These are phyloP conservation scores for Pectinophora gossypiella DNA, from an alignment of 1,140 invertebrate species.

Conservation along the genomic window DNA sequence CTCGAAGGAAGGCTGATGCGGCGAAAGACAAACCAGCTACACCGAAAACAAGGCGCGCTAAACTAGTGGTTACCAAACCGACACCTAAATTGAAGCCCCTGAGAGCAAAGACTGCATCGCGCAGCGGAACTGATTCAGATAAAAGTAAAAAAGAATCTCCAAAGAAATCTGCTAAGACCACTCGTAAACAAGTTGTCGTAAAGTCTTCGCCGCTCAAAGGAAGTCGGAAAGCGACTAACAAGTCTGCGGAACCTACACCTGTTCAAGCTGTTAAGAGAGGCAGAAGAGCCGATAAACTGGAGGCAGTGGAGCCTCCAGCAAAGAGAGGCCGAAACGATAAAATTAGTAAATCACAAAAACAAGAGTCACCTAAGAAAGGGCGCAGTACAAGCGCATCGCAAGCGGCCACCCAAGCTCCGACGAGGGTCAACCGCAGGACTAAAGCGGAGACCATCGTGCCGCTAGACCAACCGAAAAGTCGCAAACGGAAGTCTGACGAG, in stretches of 20 bases:
- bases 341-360: not conserved
- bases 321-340: not conserved
- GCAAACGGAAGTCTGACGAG: not conserved
- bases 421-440: not conserved
- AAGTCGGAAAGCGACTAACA: constrained; percentile 9
- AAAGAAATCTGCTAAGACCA: not conserved
- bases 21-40: not conserved
- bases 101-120: not conserved
- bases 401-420: not conserved
- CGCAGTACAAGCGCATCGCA: constrained; percentile 9
- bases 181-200: not conserved
- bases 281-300: not conserved
- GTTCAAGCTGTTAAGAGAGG: not conserved
- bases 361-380: not conserved
- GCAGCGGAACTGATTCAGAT: no score
- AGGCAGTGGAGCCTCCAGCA: not conserved
- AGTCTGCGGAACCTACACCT: not conserved
- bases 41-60: constrained; percentile 3
- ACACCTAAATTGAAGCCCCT: constrained; percentile 17
- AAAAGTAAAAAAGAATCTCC: no score
- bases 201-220: not conserved
- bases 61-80: constrained; percentile 13
- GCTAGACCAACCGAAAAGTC: not conserved
- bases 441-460: not conserved
- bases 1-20: constrained; percentile 7